Conservation (phyloP, 2,888 invertebrate genomes). For the Limenitis arthemis region DNA sequence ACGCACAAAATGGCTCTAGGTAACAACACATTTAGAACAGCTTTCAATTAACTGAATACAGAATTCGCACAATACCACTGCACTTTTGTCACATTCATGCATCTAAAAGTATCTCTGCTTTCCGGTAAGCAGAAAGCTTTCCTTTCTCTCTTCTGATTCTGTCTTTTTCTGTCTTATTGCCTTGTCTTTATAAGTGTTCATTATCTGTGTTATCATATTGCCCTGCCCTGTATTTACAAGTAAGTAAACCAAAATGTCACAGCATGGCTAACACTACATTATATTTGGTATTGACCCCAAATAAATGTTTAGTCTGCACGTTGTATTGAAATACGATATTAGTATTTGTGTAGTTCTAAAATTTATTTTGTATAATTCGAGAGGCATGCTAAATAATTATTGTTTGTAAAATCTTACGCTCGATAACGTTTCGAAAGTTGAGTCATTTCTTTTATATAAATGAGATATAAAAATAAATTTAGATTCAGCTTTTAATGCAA, state of each 20-base stretch:
- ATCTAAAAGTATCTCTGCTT: constrained; percentile 44
- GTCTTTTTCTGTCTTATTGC: constrained; percentile 45
- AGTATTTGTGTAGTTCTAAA: constrained; percentile 55
- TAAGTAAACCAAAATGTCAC: constrained; percentile 38
- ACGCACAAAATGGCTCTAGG: constrained; percentile 64
- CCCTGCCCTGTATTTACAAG: constrained; percentile 40
- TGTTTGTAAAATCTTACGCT: constrained; percentile 18
- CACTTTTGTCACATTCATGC: constrained; percentile 52
- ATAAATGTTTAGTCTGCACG: constrained; percentile 69
- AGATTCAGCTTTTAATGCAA: constrained; percentile 16
- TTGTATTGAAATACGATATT: constrained; percentile 56
- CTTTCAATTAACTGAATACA: constrained; percentile 38
- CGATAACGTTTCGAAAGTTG: constrained; percentile 6
- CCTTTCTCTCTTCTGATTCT: constrained; percentile 41
- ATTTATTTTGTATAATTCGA: constrained; percentile 45
- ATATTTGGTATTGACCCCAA: constrained; percentile 50
- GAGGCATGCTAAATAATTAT: constrained; percentile 52
- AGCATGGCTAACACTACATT: constrained; percentile 59
- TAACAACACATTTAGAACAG: constrained; percentile 42
- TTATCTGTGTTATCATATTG: constrained; percentile 45
- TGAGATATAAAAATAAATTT: constrained; percentile 4
- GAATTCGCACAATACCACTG: constrained; percentile 48
- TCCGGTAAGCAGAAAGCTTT: constrained; percentile 43
- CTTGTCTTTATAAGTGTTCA: constrained; percentile 41
- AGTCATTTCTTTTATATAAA: constrained; percentile 3